phyloP scores from a whole-genome alignment of 2,888 invertebrate species.

The Tetanocera ferruginea region DNA sequence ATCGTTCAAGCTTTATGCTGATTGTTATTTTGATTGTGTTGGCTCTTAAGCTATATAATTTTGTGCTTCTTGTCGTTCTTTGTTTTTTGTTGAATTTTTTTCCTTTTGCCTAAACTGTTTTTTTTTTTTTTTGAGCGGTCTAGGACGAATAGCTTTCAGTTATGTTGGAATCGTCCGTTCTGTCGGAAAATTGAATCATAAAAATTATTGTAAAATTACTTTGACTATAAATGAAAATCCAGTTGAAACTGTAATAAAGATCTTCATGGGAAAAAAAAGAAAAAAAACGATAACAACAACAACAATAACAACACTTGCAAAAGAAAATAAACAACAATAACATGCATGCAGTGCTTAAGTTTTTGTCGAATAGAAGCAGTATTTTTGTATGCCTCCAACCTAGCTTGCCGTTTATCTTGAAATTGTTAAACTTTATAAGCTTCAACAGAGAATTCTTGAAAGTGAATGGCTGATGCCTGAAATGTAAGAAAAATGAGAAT shows the following conservation, averaged over 20 bases:
- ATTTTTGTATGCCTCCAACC: too few relatives aligned
- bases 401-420: too few relatives aligned
- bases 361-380: too few relatives aligned
- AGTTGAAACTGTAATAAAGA: conserved; percentile 33
- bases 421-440: too few relatives aligned
- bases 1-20: conserved; percentile 14
- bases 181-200: conserved; percentile 40
- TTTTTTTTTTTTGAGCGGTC: background rate
- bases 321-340: background rate
- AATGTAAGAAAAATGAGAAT: too few relatives aligned
- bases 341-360: too few relatives aligned
- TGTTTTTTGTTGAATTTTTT: background rate
- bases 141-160: conserved; percentile 11
- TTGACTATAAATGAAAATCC: conserved; percentile 40
- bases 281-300: background rate
- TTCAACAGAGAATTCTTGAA: too few relatives aligned
- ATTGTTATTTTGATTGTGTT: conserved; percentile 33
- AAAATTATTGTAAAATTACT: conserved; percentile 43
- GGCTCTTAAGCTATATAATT: background rate
- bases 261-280: background rate
- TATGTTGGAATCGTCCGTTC: conserved; percentile 29
- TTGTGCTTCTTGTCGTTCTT: background rate
- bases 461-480: too few relatives aligned
- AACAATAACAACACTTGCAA: conserved; percentile 1
- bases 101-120: background rate